Conservation (phyloP, 1,140 invertebrate species). For the Procambarus virginalis region DNA sequence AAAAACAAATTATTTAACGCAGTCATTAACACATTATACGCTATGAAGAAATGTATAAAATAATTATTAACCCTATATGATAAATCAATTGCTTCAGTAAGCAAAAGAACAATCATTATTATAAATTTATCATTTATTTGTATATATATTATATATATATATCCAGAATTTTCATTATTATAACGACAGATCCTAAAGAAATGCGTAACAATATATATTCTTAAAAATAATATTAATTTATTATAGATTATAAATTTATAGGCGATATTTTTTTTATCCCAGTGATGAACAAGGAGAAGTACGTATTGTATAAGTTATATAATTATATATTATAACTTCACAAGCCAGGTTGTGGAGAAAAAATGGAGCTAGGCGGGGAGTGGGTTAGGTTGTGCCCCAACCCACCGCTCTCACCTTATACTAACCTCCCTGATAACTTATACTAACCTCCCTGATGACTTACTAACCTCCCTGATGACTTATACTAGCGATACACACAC, state of each 20-base stretch:
- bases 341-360: neutral
- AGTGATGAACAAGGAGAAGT: neutral
- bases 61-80: neutral
- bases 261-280: neutral
- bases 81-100: neutral
- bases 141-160: constrained; percentile 20
- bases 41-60: constrained; percentile 2
- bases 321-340: constrained; percentile 7
- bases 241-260: neutral
- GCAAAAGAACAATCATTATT: constrained; percentile 32
- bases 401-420: neutral
- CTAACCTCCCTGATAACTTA: neutral
- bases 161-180: neutral
- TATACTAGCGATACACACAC: neutral
- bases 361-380: neutral
- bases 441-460: neutral
- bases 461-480: neutral
- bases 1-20: neutral
- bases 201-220: constrained; percentile 26
- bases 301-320: neutral
- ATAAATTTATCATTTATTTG: constrained; percentile 5
- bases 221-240: constrained; percentile 13
- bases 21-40: neutral
- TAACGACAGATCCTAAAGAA: constrained; percentile 24
- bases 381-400: neutral